Evolutionary conservation across 2,113 vertebrate genomes (phyloP).

Genomic region (Rhinichthys klamathensis): DNA sequence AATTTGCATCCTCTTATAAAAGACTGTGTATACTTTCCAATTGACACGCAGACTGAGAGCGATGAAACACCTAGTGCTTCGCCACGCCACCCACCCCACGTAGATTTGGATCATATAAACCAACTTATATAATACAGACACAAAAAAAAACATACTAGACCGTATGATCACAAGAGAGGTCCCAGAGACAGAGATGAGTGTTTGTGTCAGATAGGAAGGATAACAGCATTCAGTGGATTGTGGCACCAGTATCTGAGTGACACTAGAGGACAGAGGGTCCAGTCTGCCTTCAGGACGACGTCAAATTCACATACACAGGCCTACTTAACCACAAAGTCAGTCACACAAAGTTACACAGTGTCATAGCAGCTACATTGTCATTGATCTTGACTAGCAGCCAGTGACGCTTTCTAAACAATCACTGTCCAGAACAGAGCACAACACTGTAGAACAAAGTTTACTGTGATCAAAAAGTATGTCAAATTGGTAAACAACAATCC

Average conservation of each 20-base stretch:
- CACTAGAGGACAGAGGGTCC: constrained; percentile 70
- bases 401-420: constrained; percentile 61
- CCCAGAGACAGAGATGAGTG: constrained; percentile 45
- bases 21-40: constrained; percentile 43
- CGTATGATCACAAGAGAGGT: constrained; percentile 62
- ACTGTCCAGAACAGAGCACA: constrained; percentile 59
- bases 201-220: constrained; percentile 51
- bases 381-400: constrained; percentile 62
- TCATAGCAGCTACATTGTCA: constrained; percentile 67
- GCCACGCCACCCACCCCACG: background rate
- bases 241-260: constrained; percentile 71
- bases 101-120: constrained; percentile 7
- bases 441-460: constrained; percentile 20
- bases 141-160: background rate
- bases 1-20: constrained; percentile 42
- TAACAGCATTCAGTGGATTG: constrained; percentile 53
- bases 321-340: constrained; percentile 46
- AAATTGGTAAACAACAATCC: background rate
- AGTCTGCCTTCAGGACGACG: constrained; percentile 53
- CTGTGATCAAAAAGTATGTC: constrained; percentile 11
- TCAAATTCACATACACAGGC: constrained; percentile 43
- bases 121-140: constrained; percentile 5
- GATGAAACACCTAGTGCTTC: background rate
- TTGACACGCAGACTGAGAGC: background rate
- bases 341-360: constrained; percentile 44